Evolutionary conservation across 2,888 invertebrate species (phyloP).

Genomic region (Hymenopus coronatus): DNA sequence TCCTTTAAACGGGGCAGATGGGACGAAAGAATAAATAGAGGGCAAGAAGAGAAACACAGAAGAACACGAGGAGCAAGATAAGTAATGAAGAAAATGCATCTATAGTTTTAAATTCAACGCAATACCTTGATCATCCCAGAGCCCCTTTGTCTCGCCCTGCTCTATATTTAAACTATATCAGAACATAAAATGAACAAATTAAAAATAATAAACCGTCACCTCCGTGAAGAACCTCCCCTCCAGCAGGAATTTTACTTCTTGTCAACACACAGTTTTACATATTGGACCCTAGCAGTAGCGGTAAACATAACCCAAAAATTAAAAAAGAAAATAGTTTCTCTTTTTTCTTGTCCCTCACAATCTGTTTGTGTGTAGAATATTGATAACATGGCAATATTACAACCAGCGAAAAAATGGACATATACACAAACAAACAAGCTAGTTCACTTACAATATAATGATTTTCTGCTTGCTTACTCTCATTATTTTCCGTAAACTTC

Average conservation of each 20-base stretch:
- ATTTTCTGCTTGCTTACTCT: constrained; percentile 6
- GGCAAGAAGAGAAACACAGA: not conserved
- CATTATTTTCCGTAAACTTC: constrained; percentile 10
- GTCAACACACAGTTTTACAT: constrained; percentile 29
- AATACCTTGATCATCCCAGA: not conserved
- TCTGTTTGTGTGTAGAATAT: constrained; percentile 5
- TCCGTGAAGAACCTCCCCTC: constrained; percentile 20
- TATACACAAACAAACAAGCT: constrained; percentile 35
- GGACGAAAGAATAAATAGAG: not conserved
- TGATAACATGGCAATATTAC: constrained; percentile 34
- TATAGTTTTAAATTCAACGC: not conserved
- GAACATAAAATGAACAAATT: not conserved
- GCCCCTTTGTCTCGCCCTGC: not conserved
- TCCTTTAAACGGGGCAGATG: not conserved
- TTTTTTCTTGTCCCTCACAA: constrained; percentile 23
- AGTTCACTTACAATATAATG: constrained; percentile 30
- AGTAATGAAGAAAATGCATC: not conserved
- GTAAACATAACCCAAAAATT: constrained; percentile 32
- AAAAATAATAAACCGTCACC: constrained; percentile 11
- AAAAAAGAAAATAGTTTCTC: constrained; percentile 28
- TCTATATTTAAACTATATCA: not conserved
- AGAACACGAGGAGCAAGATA: not conserved
- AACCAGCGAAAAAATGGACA: constrained; percentile 34
- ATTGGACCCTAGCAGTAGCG: constrained; percentile 33
- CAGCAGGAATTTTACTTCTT: constrained; percentile 12